These are phyloP conservation scores for Scaptomyza cyrtandrae DNA, from an alignment of 2,888 invertebrate species.

Conservation along the genomic window DNA sequence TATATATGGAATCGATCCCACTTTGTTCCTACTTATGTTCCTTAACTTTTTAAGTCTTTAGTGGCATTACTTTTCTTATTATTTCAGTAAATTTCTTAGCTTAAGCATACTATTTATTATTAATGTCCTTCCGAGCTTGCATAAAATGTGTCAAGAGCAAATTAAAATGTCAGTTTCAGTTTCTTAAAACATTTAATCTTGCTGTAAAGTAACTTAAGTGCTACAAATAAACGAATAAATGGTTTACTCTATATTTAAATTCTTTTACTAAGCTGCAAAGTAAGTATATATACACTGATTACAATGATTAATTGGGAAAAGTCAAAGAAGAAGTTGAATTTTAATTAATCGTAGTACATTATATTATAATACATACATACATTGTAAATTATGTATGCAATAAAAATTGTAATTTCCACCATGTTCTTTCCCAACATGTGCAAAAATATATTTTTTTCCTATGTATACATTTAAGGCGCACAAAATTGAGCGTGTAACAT, in stretches of 20 bases:
- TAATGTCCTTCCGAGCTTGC: neutral
- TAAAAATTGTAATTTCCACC: too few species aligned
- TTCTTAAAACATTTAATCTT: conserved; percentile 3
- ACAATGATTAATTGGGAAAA: neutral
- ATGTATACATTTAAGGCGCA: too few species aligned
- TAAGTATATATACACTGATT: too few species aligned
- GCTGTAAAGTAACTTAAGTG: conserved; percentile 9
- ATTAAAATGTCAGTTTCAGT: conserved; percentile 2
- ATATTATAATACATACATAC: too few species aligned
- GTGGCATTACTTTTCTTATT: conserved; percentile 6
- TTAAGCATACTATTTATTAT: conserved; percentile 8
- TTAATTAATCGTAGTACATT: too few species aligned
- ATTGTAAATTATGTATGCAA: too few species aligned
- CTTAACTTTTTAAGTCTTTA: conserved; percentile 9
- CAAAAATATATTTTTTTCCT: too few species aligned
- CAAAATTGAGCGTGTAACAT: conserved; percentile 11
- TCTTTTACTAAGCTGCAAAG: conserved; percentile 1
- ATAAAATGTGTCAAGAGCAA: conserved; percentile 34
- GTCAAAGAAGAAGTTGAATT: neutral
- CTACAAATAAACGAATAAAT: conserved; percentile 26
- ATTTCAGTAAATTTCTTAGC: neutral
- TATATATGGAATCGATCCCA: conserved; percentile 6
- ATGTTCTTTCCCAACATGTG: neutral
- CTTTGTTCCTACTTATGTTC: conserved; percentile 30
- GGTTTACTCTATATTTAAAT: conserved; percentile 5